Base-by-base conservation (phyloP, 2,113 vertebrate species). In the Tachysurus vachellii region DNA sequence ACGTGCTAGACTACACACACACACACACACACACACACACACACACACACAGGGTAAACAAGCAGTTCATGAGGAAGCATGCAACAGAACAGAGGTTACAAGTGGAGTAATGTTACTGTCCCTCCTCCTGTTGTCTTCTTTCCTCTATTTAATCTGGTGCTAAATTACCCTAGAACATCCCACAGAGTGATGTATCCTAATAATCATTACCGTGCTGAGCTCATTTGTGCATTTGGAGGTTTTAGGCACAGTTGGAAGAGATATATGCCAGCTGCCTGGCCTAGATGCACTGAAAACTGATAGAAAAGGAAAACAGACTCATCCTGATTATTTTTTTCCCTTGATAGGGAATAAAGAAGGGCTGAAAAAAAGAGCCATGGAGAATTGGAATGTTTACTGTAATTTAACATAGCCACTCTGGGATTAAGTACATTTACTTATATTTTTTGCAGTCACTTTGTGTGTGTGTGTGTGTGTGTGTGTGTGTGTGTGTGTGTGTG, bases 101-200 rank as follows among this genome's bases (percentile, higher is more conserved):
- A 83, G 84, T 89, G 81, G 76, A 66, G 62, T 79, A 68, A 71
- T 70, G 66, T 31, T 82, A 62, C 53, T 59, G 70, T 75, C 80
- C 64, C 80, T 83, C 80, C 73, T 62, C 84, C 50, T 57, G 62
- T 71, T 59, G 42, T 70, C 53, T 70, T 89, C 56, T 59, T 75
- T 85, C 81, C 47, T 68, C 73, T 77, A 61, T 57, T 82, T 90
- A 90, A 88, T 87, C 87, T 88, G 82, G 14, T 87, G 85, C 70
- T 90, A 87, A 90, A 90, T 88, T 70, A 82, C 61, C 71, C 82
- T 26, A 36, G 31, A 82, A 76, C 82, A 71, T 86, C 85, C 75
- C 85, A 87, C 77, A 90, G 84, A 86, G 89, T 87, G 70, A 86
- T 79, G 83, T 80, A 88, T 82, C 70, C 83, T 84, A 86, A 90